phyloP scores from a whole-genome alignment of 2,113 vertebrate genomes.

The Cygnus atratus region DNA sequence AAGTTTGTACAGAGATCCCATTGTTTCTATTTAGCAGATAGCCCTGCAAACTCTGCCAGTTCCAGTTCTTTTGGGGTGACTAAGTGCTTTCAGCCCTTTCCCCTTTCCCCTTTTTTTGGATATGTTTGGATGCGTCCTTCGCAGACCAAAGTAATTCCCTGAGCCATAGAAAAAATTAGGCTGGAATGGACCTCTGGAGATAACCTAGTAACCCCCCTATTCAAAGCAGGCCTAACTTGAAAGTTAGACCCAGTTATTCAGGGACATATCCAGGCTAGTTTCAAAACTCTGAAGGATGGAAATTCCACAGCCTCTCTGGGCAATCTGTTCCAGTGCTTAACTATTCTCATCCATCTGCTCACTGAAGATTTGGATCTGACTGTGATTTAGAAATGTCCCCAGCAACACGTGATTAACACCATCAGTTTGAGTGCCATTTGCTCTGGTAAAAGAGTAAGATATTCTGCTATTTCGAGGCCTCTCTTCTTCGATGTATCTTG shows the following conservation, averaged over 20 bases:
- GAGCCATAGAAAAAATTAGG: neutral
- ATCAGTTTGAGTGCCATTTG: neutral
- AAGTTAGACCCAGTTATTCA: neutral
- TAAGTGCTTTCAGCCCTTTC: neutral
- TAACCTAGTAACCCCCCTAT: neutral
- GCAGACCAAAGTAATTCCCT: neutral
- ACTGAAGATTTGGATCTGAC: neutral
- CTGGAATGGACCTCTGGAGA: neutral
- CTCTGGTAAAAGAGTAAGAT: neutral
- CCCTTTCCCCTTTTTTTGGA: neutral
- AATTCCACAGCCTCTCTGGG: neutral
- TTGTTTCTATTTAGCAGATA: neutral
- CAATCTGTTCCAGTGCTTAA: neutral
- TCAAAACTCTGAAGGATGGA: neutral
- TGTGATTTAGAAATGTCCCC: neutral
- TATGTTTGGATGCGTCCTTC: neutral
- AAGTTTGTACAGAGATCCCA: neutral
- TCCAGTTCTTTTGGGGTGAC: neutral
- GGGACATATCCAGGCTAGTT: neutral
- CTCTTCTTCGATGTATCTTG: neutral
- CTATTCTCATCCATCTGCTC: neutral
- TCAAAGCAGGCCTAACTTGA: neutral
- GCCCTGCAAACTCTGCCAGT: neutral
- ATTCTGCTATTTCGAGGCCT: neutral
- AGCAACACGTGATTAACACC: neutral